These are phyloP conservation scores for Hirundichthys speculiger DNA, from an alignment of 2,113 vertebrate genomes.

Conservation along the genomic window DNA sequence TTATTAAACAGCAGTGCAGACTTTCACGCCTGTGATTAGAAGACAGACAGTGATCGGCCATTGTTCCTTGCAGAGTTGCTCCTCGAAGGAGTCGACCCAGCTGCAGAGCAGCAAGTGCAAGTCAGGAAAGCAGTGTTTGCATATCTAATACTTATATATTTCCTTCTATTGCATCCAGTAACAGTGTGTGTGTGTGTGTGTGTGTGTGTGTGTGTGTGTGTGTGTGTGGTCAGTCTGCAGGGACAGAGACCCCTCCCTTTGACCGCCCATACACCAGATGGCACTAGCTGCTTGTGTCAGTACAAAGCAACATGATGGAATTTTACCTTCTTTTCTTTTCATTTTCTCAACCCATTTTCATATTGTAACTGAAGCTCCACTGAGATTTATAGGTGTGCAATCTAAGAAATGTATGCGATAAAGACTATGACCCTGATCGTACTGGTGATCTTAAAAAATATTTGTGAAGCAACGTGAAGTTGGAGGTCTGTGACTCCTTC, in stretches of 20 bases:
- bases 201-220: neutral
- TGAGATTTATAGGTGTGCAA: neutral
- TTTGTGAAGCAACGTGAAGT: conserved; percentile 23
- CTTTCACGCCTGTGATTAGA: conserved; percentile 45
- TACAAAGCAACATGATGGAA: conserved; percentile 26
- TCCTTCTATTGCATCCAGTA: neutral
- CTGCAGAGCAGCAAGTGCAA: neutral
- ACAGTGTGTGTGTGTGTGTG: no score
- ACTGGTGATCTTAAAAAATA: conserved; percentile 1
- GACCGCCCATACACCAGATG: conserved; percentile 71
- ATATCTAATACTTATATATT: neutral
- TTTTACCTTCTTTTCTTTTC: neutral
- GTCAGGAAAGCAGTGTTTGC: conserved; percentile 12
- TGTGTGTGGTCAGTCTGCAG: conserved; percentile 30
- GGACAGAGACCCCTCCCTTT: conserved; percentile 42
- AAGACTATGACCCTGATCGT: conserved; percentile 13
- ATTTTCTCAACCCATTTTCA: neutral
- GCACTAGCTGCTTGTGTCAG: conserved; percentile 61
- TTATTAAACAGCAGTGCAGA: conserved; percentile 69
- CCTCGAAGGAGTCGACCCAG: conserved; percentile 18
- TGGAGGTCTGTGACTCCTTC: conserved; percentile 21
- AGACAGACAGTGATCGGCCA: conserved; percentile 6
- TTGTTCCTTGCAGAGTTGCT: conserved; percentile 12
- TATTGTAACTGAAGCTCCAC: neutral
- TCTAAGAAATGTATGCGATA: conserved; percentile 3